Evolutionary conservation across 1,140 invertebrate genomes (phyloP), one percentile per base, ranked within the genome.

Genomic region (Calephelis virginiensis): DNA sequence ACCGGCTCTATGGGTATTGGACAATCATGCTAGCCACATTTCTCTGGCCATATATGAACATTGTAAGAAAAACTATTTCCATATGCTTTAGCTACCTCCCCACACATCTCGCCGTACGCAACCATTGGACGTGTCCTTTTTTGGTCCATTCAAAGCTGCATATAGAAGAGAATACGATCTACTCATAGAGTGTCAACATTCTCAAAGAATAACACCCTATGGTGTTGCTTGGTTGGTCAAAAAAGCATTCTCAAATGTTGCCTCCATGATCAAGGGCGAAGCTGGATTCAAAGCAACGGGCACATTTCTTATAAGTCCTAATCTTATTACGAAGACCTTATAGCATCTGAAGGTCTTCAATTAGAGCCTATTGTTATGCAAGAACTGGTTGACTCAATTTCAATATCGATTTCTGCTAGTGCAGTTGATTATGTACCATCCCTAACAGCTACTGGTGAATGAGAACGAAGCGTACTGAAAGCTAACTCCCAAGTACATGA

Each of bases 1-100:
- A 63, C 65, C 67, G 3, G 10, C 67, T 63, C 45, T 72, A 37
- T 65, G 69, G 17, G 60, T 72, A 49, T 17, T 72, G 2, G 71
- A 72, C n/a, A 72, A 72, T 40, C 67, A 72, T 47, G 68, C 64
- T 0, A 72, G 67, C 37, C 71, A 72, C 14, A 64, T 48, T 60
- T 72, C 63, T 38, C 64, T 70, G 69, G 17, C 90, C 84, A 70
- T 79, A 86, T 76, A 75, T 92, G 13, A 88, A 80, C 37, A 85
- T 81, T 61, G 83, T 80, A 69, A 89, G 86, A 77, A 76, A 83
- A 72, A 91, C 38, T 13, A 71, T 62, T 45, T 72, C 8, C 64
- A 72, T 68, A 75, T 72, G 66, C 63, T 72, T 13, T 75, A 67
- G 17, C 48, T 75, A 9, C 73, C 70, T 40, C 66, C 67, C 5